Evolutionary conservation across 2,888 invertebrate species (phyloP).

Genomic region (Hedychridium roseum): DNA sequence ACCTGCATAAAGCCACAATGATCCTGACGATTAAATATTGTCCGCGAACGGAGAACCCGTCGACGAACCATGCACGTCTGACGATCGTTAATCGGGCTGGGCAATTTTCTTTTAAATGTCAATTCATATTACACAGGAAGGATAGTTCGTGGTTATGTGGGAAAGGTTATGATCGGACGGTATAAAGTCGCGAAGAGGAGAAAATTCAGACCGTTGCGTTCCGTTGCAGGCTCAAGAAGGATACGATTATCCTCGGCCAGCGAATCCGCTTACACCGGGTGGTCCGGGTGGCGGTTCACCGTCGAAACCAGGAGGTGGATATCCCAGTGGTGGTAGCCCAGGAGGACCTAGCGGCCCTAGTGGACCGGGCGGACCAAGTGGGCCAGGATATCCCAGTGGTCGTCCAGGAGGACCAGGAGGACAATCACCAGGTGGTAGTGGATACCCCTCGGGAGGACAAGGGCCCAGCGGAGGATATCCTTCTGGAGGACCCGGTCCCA

Average conservation of each 20-base stretch:
- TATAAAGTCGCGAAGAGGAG: background rate
- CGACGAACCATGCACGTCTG: background rate
- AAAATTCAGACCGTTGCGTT: background rate
- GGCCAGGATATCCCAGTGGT: slow-evolving; percentile 46
- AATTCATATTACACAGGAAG: slow-evolving; percentile 4
- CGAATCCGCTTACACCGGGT: slow-evolving; percentile 66
- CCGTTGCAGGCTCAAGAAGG: slow-evolving; percentile 77
- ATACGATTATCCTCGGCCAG: slow-evolving; percentile 78
- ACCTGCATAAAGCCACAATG: background rate
- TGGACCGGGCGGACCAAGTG: slow-evolving; percentile 31
- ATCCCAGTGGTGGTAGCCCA: slow-evolving; percentile 39
- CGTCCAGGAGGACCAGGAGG: slow-evolving; percentile 32
- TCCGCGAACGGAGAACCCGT: background rate
- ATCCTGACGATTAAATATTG: background rate
- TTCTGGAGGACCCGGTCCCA: slow-evolving; percentile 27
- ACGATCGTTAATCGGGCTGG: background rate
- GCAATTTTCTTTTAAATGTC: slow-evolving; percentile 1
- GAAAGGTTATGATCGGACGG: background rate
- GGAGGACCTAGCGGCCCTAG: slow-evolving; percentile 33
- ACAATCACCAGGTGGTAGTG: slow-evolving; percentile 19
- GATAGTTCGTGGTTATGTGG: background rate
- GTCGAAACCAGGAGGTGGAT: slow-evolving; percentile 41
- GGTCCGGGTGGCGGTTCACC: slow-evolving; percentile 30
- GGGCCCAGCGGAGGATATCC: slow-evolving; percentile 27
- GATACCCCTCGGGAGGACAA: slow-evolving; percentile 28